These are phyloP conservation scores for Pseudomyrmex cubaensis DNA, from an alignment of 1,140 invertebrate genomes.

Conservation along the genomic window DNA sequence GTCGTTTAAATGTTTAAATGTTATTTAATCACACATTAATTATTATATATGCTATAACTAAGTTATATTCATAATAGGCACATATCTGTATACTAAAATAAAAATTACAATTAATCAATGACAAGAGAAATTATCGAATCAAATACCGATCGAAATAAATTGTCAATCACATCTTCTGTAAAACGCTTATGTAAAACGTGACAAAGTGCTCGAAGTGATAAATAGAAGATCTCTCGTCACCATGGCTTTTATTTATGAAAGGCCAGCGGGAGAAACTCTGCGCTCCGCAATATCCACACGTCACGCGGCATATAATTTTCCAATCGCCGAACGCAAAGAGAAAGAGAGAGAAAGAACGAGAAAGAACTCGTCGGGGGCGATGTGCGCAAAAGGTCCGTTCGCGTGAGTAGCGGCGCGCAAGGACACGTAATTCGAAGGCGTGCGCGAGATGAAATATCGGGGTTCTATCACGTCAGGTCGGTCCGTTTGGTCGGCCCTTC, in stretches of 20 bases:
- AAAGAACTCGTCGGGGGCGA: not conserved
- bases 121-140: too few relatives aligned
- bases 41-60: not conserved
- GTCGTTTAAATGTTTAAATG: too few relatives aligned
- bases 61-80: too few relatives aligned
- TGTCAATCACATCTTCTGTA: slow-evolving; percentile 34
- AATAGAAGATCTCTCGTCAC: slow-evolving; percentile 18
- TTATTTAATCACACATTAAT: not conserved
- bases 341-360: not conserved
- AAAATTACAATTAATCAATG: too few relatives aligned
- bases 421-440: slow-evolving; percentile 64
- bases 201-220: slow-evolving; percentile 1
- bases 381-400: slow-evolving; percentile 31
- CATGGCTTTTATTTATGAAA: not conserved
- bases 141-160: slow-evolving; percentile 26
- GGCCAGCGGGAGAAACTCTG: slow-evolving; percentile 22
- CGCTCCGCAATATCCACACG: slow-evolving; percentile 37
- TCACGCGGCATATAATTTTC: slow-evolving; percentile 62
- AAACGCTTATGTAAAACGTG: not conserved
- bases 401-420: slow-evolving; percentile 51
- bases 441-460: slow-evolving; percentile 65
- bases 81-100: too few relatives aligned
- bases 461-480: slow-evolving; percentile 58
- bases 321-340: slow-evolving; percentile 20
- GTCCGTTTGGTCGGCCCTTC: slow-evolving; percentile 64